Percentiles rank a stretch among this genome's conserved stretches.
Conservation (phyloP, 2,113 vertebrate species). For the Holacanthus passer region DNA sequence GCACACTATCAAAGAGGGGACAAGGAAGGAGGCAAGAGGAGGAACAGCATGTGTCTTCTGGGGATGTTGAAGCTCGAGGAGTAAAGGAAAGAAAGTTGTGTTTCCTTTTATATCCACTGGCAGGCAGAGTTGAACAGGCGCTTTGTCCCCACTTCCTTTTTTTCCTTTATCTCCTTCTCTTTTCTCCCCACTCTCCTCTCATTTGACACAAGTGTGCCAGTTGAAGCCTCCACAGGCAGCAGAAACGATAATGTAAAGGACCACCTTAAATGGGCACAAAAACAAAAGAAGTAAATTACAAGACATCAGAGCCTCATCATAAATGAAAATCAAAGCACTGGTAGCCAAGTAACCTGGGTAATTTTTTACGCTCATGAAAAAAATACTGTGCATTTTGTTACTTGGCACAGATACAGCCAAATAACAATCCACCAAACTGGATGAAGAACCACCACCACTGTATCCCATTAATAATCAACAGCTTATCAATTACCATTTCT, state of each 20-base stretch:
- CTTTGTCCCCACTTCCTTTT: conserved; percentile 47
- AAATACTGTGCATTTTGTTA: neutral
- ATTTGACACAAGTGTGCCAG: conserved; percentile 92
- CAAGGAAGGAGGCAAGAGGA: conserved; percentile 20
- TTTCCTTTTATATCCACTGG: conserved; percentile 66
- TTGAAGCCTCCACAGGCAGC: conserved; percentile 90
- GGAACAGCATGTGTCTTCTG: conserved; percentile 37
- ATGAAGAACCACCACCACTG: neutral
- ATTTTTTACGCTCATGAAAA: neutral
- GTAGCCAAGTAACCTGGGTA: neutral
- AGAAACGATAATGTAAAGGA: conserved; percentile 93
- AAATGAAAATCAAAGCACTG: neutral
- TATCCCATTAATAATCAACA: neutral
- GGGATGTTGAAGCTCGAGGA: conserved; percentile 31
- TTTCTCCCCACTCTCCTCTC: conserved; percentile 49
- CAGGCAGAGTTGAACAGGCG: conserved; percentile 38
- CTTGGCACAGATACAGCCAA: neutral
- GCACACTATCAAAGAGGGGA: conserved; percentile 37
- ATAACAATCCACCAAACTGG: neutral
- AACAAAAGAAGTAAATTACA: neutral
- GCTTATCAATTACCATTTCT: neutral
- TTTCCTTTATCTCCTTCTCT: conserved; percentile 27
- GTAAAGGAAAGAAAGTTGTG: conserved; percentile 30
- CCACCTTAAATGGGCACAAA: conserved; percentile 82
- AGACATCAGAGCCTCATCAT: neutral